These are phyloP conservation scores for Pedetes capensis DNA, from an alignment of 2,113 vertebrate genomes.

Conservation along the genomic window DNA sequence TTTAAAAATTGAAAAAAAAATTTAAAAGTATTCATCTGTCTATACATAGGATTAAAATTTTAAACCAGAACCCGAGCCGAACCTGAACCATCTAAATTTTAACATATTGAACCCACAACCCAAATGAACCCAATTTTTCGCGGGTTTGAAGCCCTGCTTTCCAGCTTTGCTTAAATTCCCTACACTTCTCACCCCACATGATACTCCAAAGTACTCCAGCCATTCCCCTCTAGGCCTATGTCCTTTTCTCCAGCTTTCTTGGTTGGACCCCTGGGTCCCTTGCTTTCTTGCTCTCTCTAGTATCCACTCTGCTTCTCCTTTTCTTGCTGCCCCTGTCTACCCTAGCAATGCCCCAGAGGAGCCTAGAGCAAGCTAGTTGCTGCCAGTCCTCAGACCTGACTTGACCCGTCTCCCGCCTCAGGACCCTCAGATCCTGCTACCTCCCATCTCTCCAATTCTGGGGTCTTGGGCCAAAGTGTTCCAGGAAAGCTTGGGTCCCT, in stretches of 20 bases:
- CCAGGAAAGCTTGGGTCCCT: no score
- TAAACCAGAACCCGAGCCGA: no score
- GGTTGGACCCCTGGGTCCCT: neutral
- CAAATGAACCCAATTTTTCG: no score
- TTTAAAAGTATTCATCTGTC: no score
- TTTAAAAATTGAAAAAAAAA: no score
- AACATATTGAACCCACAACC: no score
- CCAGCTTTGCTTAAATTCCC: neutral
- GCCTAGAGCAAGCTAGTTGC: neutral
- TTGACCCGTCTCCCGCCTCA: neutral
- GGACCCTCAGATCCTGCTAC: neutral
- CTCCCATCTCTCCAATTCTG: neutral
- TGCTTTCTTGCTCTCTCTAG: neutral
- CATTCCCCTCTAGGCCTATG: neutral
- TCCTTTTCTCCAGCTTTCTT: neutral
- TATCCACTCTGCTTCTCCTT: neutral
- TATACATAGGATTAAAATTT: no score
- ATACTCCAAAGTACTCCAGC: neutral
- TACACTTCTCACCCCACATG: neutral
- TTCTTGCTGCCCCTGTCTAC: neutral
- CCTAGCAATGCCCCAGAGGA: neutral
- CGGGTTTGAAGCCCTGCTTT: no score
- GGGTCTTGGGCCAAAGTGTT: neutral
- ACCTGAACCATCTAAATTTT: no score
- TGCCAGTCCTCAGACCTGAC: neutral